phyloP scores from a whole-genome alignment of 2,797 vertebrate genomes.

The Onychomys leucogaster region DNA sequence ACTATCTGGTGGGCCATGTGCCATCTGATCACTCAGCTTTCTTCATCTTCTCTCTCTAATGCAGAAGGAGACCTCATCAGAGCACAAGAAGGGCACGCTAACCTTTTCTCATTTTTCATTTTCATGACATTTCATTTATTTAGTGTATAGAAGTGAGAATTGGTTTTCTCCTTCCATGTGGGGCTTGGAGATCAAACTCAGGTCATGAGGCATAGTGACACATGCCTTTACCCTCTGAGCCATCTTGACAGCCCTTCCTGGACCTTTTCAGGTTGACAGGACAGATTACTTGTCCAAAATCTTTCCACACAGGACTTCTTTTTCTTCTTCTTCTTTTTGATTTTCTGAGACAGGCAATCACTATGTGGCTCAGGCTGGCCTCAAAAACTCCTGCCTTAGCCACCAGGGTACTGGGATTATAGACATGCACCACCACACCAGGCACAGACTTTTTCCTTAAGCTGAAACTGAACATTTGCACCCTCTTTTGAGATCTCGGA shows the following conservation, averaged over 20 bases:
- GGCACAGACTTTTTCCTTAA: neutral
- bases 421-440: neutral
- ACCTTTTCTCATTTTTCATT: neutral
- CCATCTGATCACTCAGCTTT: neutral
- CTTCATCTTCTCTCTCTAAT: neutral
- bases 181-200: neutral
- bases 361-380: neutral
- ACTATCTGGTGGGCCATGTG: neutral
- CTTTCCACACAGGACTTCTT: neutral
- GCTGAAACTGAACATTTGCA: neutral
- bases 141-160: neutral
- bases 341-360: neutral
- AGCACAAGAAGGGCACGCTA: neutral
- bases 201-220: neutral
- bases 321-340: neutral
- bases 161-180: neutral
- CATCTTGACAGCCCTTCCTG: neutral
- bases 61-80: neutral
- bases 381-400: neutral
- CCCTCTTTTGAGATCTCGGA: neutral
- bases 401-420: neutral
- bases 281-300: neutral
- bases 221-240: neutral
- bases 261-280: neutral
- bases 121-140: neutral